Conservation (phyloP, 1,140 invertebrate species). For the Neodiprion pinetum region DNA sequence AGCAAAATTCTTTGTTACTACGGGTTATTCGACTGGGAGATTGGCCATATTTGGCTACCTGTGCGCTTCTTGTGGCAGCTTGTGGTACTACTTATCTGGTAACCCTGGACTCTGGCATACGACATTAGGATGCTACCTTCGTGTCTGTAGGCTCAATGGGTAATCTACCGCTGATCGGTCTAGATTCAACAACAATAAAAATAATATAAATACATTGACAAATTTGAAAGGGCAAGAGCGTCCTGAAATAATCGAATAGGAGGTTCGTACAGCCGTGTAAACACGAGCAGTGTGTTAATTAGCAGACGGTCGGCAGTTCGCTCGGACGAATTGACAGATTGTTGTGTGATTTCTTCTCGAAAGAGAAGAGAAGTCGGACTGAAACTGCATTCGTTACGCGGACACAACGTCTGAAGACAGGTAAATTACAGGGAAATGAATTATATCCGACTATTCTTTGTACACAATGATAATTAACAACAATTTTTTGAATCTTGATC, state of each 20-base stretch:
- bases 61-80: too few species aligned
- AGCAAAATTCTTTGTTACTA: too few species aligned
- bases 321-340: not conserved
- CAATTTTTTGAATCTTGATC: not conserved
- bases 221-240: conserved; percentile 19
- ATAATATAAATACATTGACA: conserved; percentile 18
- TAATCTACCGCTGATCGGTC: not conserved
- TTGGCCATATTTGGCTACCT: too few species aligned
- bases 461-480: not conserved
- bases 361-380: not conserved
- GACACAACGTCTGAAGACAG: not conserved
- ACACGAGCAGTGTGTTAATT: not conserved
- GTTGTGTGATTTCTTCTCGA: not conserved
- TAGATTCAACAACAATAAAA: conserved; percentile 9
- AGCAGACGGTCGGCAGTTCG: not conserved
- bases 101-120: too few species aligned
- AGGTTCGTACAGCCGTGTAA: not conserved
- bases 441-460: too few species aligned
- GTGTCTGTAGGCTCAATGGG: too few species aligned
- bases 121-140: too few species aligned
- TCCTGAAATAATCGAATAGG: not conserved
- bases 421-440: not conserved
- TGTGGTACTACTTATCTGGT: too few species aligned
- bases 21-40: too few species aligned
- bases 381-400: not conserved